Evolutionary conservation across 2,888 invertebrate species (phyloP), one percentile per base, ranked within the genome.

Genomic region (Morinoia aosen): DNA sequence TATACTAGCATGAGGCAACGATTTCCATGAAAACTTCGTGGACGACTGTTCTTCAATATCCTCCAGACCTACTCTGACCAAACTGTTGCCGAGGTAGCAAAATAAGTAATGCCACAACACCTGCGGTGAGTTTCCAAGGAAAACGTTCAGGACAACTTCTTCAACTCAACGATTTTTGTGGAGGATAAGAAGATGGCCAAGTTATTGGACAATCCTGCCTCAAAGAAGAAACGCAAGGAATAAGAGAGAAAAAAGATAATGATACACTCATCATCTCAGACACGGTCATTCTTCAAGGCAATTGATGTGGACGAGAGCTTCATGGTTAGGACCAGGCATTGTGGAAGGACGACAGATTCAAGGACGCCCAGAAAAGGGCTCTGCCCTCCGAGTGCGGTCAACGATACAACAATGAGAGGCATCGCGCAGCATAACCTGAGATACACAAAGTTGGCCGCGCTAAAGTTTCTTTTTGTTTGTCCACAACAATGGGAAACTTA

Each of bases 321-420:
- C 57, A 11, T 10, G 12, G 12, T 14, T 7, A 93, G 40, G 93
- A 93, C 93, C 93, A 11, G 40, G 40, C 40, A 93, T 94, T 94
- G 58, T 56, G 7, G 12, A 16, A 94, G 57, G 94, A 94, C 94
- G 94, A 58, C 61, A 5, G 94, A 57, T 93, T 93, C 93, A 93
- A 93, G 93, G 12, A 93, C 40, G 48, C 57, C 56, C 94, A 39
- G 57, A 94, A 25, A 94, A 12, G 57, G 58, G 94, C 94, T 56
- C 94, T 94, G 48, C 8, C 48, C 94, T 94, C 58, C 16, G 94
- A 94, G 94, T 94, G n/a, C n/a, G 94, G 94, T 94, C 57, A 25
- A 94, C 94, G 56, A 94, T 94, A 57, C 39, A 56, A 57, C 94
- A 94, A 25, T 56, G 57, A 7, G 25, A 14, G 94, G 57, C 56